Evolutionary conservation across 2,888 invertebrate genomes (phyloP).

Genomic region (Cephus pygmeus): DNA sequence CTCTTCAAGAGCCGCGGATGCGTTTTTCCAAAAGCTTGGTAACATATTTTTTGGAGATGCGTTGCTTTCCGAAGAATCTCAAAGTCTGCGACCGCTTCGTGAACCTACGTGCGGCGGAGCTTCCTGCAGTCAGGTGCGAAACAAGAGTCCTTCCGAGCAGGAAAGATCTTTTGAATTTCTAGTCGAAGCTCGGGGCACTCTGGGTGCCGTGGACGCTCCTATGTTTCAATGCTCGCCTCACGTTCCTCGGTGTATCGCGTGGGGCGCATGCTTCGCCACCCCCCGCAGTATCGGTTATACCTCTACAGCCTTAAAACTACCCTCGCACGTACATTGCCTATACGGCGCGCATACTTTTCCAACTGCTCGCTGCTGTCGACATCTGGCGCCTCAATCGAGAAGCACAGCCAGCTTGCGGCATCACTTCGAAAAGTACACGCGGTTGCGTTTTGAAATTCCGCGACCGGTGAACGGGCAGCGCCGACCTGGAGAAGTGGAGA

Average conservation of each 20-base stretch:
- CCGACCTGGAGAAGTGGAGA: too few relatives aligned
- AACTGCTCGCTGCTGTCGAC: conserved; percentile 5
- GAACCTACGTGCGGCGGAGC: too few relatives aligned
- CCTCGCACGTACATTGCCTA: conserved; percentile 12
- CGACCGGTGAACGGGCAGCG: too few relatives aligned
- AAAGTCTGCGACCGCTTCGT: too few relatives aligned
- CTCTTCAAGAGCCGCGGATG: too few relatives aligned
- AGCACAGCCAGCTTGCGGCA: not conserved
- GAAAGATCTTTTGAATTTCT: not conserved
- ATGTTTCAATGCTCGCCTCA: conserved; percentile 33
- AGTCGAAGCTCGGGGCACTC: conserved; percentile 23
- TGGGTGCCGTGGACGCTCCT: conserved; percentile 29
- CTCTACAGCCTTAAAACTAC: conserved; percentile 25
- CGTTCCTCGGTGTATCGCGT: conserved; percentile 17
- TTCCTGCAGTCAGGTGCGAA: too few relatives aligned
- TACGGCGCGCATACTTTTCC: conserved; percentile 6
- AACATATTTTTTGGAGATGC: too few relatives aligned
- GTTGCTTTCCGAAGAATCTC: too few relatives aligned
- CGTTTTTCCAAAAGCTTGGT: too few relatives aligned
- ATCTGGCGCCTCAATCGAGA: conserved; percentile 9
- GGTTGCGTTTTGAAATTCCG: not conserved
- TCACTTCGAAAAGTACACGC: conserved; percentile 2
- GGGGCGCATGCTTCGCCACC: conserved; percentile 33
- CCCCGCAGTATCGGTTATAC: conserved; percentile 24
- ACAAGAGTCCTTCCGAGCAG: too few relatives aligned